Evolutionary conservation across 2,797 vertebrate genomes (phyloP), one percentile per base, ranked within the genome.

Genomic region (Gila robusta): DNA sequence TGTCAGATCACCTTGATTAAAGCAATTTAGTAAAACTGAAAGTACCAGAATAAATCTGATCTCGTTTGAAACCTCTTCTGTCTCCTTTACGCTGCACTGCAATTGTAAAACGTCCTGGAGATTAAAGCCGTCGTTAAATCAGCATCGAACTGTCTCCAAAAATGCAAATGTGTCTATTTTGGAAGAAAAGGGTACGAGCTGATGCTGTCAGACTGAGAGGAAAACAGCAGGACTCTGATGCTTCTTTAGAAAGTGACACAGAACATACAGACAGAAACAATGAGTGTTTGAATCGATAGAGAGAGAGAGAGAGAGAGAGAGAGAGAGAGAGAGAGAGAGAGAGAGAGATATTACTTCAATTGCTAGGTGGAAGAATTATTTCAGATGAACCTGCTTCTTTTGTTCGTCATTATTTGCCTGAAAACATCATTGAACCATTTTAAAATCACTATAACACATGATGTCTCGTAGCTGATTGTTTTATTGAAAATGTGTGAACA

Each of bases 261-360:
- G 83, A 83, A 39, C 84, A 90, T 3, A 32, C 21, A 54, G 41
- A 79, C 35, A 71, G 67, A 44, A 79, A 35, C 74, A 80, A 71
- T 7, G 4, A 21, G 41, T 62, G 37, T 41, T 39, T 26, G 8
- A 39, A 47, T 52, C n/a, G 47, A 81, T 21, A 37, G 47, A 82
- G 21, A 64, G 5, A 17, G 17, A 52, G 49, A 54, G 67, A 82
- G 14, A 64, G 66, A 82, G 12, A 62, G n/a, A 62, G 11, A 64
- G 17, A 81, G 44, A 66, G 49, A 77, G 74, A 77, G 79, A 52
- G 62, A 66, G 49, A 77, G 74, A 77, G 79, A 52, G 62, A 74
- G 82, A 74, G 39, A 41, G 26, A 35, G 28, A 35, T 0, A 35
- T 21, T 9, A n/a, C 52, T 17, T 37, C 7, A 17, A 35, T 78